Base-by-base conservation (phyloP, 1,140 invertebrate species). In the Zaprionus inermis region DNA sequence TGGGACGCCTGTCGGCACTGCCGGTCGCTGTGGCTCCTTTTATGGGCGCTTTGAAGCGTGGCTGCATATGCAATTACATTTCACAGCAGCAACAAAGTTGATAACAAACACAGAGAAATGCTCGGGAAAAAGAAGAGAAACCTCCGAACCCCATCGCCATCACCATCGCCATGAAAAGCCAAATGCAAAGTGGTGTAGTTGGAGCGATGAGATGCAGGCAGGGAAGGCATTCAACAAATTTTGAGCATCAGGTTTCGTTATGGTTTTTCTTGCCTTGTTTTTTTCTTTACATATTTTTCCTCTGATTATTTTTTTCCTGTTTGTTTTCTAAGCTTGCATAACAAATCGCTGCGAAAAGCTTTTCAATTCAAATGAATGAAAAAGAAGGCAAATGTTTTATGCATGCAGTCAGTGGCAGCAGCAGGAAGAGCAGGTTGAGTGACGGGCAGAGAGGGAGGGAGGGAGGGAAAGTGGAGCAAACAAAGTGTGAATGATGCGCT, bases 1-100 rank as follows among this genome's bases (percentile, higher is more conserved):
- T 5, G 5, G 44, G 44, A 49, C 20, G 34, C 28, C 32, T 66
- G 54, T 44, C 22, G 16, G 14, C 52, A 2, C 20, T 56, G 52
- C 36, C 67, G 49, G 22, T 38, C 63, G 68, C 41, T 72, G 63
- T 65, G 70, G 58, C 72, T 69, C 36, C 56, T 66, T 81, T 76
- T 71, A 78, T 81, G 72, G 72, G 69, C 63, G 76, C 82, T 82
- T 79, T 86, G 83, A 83, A 86, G 83, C 83, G 79, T 86, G 76
- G 79, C 84, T 88, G 79, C 83, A 86, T 88, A 86, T 86, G 83
- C 83, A 86, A 86, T 86, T 86, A 88, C 83, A 86, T 86, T 86
- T 88, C 72, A 72, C 79, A 88, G 79, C 59, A 72, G 60, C 83
- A 80, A 86, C 79, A 83, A 88, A 86, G 79, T 86, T 86, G 83